Evolutionary conservation across 2,113 vertebrate species (phyloP).

Genomic region (Daphoenositta chrysoptera): DNA sequence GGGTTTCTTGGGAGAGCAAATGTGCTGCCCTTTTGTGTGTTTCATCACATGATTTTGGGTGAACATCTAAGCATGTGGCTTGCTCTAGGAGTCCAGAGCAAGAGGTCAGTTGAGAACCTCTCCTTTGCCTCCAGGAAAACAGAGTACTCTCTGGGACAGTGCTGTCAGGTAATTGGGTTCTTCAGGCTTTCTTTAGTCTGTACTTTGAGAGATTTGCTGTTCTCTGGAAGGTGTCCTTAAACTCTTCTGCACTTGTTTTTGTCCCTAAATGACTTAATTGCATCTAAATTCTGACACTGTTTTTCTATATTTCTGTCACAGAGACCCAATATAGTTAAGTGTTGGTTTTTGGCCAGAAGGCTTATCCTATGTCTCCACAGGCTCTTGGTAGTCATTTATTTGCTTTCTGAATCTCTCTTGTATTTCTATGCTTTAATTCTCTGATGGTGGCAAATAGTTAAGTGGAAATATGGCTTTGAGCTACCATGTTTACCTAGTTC

Average conservation of each 20-base stretch:
- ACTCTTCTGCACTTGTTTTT: not conserved
- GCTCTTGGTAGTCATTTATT: not conserved
- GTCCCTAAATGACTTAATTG: not conserved
- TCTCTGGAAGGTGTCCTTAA: not conserved
- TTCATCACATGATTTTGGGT: not conserved
- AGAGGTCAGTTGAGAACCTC: not conserved
- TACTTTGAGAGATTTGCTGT: not conserved
- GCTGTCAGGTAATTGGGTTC: not conserved
- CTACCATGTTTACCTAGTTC: not conserved
- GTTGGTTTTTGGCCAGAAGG: not conserved
- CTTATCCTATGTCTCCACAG: not conserved
- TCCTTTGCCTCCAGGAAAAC: not conserved
- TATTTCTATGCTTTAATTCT: not conserved
- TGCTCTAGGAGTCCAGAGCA: not conserved
- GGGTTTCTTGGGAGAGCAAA: not conserved
- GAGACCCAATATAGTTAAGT: not conserved
- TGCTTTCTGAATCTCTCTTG: not conserved
- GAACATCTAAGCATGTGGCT: not conserved
- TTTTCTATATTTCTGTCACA: constrained; percentile 4
- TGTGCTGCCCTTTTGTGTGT: not conserved
- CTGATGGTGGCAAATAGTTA: not conserved
- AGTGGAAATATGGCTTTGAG: not conserved
- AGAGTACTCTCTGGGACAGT: not conserved
- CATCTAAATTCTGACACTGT: not conserved
- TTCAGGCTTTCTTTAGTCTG: not conserved